Base-by-base conservation (phyloP, 2,797 vertebrate genomes). In the Columba guinea region DNA sequence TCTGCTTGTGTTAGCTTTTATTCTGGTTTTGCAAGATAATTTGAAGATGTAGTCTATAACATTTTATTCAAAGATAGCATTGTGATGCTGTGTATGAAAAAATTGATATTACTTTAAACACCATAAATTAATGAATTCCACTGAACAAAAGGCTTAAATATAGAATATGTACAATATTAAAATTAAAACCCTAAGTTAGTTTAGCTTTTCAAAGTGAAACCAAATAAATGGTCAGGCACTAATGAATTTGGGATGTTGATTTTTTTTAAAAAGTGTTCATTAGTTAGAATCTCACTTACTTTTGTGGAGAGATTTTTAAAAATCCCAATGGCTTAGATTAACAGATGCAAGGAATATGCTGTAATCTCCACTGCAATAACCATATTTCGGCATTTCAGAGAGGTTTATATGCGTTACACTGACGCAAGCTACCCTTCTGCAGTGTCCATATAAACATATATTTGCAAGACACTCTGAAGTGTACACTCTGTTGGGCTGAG, bases 21-120 rank as follows among this genome's bases (percentile, higher is more conserved):
- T 76, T 73, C 16, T 46, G 13, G 0, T 67, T 91, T 56, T 60
- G 10, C 44, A 87, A 76, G 0, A 0, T 16, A 3, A 1, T 46
- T 91, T 52, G 44, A 90, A 91, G 35, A 49, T 44, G 13, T 23
- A 51, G 3, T 35, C 5, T 55, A 7, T 76, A 17, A 14, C 2
- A 19, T 49, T 79, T 59, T 73, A 48, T 59, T 81, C 22, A 52
- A 17, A 59, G 39, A 56, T 9, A 69, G 13, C 11, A 34, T 7
- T 53, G 10, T 56, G 9, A 3, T 39, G 14, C 5, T 82, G 6
- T 39, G 4, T 22, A 64, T 60, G 9, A 84, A 92, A 21, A 79
- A 10, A 44, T 3, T 32, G 5, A 37, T 52, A 58, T 2, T 80
- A 55, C 6, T 39, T 58, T 77, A 55, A 46, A 55, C 8, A 63